phyloP scores from a whole-genome alignment of 2,888 invertebrate species.

The Hermaeophaga mercurialis region DNA sequence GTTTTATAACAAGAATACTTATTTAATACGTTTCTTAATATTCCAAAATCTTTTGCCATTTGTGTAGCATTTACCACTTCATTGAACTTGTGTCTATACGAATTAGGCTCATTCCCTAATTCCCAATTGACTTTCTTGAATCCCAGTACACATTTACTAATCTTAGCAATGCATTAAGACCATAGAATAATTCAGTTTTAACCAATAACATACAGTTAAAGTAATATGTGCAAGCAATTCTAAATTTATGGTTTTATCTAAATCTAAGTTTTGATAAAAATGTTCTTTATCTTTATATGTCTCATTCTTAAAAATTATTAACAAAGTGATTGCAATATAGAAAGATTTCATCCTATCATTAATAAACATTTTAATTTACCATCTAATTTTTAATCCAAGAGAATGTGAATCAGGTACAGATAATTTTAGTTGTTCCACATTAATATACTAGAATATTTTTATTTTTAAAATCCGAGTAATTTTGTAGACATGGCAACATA shows the following conservation, averaged over 20 bases:
- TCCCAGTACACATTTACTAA: conserved; percentile 66
- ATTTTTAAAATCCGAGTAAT: too few relatives aligned
- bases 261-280: too few relatives aligned
- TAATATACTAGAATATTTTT: too few relatives aligned
- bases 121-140: conserved; percentile 75
- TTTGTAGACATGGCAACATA: too few relatives aligned
- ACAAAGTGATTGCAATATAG: too few relatives aligned
- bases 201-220: conserved; percentile 63
- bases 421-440: too few relatives aligned
- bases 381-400: too few relatives aligned
- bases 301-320: too few relatives aligned
- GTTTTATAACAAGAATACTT: conserved; percentile 60
- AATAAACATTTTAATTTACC: too few relatives aligned
- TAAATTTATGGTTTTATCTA: not conserved
- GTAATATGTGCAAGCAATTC: conserved; percentile 54
- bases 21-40: conserved; percentile 62
- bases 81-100: conserved; percentile 68
- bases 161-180: conserved; percentile 71
- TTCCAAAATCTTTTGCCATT: conserved; percentile 67
- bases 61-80: conserved; percentile 62
- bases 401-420: too few relatives aligned
- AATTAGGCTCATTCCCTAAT: conserved; percentile 76
- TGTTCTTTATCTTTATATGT: too few relatives aligned
- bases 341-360: too few relatives aligned
- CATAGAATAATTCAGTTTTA: conserved; percentile 71